Base-by-base conservation (phyloP, 1,140 invertebrate genomes). In the Lasaia peninsularis region DNA sequence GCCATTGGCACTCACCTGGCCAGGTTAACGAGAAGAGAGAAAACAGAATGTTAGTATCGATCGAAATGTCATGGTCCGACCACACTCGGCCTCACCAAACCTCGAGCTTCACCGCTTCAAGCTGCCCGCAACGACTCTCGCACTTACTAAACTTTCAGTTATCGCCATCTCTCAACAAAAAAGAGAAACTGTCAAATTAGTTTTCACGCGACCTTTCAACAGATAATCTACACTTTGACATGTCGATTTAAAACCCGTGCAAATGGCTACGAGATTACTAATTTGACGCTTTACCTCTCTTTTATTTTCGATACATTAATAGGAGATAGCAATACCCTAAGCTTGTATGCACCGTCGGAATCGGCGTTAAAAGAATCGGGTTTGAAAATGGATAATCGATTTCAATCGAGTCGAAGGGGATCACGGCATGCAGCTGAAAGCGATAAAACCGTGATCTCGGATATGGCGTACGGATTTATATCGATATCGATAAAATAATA, bases 1-100 rank as follows among this genome's bases (percentile, higher is more conserved):
- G 79, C 82, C 85, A 90, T 92, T 92, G 92, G 92, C 92, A 93
- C 92, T 92, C 92, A 92, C 92, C 92, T 93, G 92, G 87, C 86
- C 87, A 78, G 78, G 86, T 88, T 90, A 89, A 88, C 85, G 83
- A 88, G 84, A 87, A 87, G 87, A 89, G 86, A 89, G 84, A 89
- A 88, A 89, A 90, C 88, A 90, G 88, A 86, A 90, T 87, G 89
- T 90, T 90, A 90, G 89, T 90, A 88, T 89, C 78, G 86, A 80
- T 88, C 84, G 74, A 88, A 88, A 87, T 88, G 84, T 86, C 82
- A 80, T 80, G 82, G 81, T 78, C 79, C 80, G 76, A 80, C 62
- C 76, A 80, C 80, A 81, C 78, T 77, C 75, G 76, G 74, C 75
- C 80, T 73, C 84, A 72, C 78, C 77, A 78, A 75, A 58, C 71